Evolutionary conservation across 2,888 invertebrate species (phyloP).

Genomic region (Ochropleura leucogaster): DNA sequence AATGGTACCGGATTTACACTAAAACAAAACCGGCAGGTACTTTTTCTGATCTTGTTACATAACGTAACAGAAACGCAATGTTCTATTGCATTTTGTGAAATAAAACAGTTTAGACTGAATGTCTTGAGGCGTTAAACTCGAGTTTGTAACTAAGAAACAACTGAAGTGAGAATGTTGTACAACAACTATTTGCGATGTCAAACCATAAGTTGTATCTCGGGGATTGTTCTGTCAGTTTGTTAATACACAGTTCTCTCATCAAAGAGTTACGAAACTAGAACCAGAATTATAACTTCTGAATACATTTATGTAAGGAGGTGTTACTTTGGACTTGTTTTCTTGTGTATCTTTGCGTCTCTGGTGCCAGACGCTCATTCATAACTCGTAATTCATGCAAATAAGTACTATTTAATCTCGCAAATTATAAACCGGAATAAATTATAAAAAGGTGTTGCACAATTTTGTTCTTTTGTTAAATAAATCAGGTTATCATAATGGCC

Average conservation of each 20-base stretch:
- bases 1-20: neutral
- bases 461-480: constrained; percentile 14
- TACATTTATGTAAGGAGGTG: constrained; percentile 7
- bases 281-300: constrained; percentile 8
- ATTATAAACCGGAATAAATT: neutral
- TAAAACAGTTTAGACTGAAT: neutral
- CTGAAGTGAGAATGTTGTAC: constrained; percentile 22
- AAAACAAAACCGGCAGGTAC: no score
- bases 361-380: neutral
- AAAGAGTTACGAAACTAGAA: constrained; percentile 18
- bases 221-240: constrained; percentile 24
- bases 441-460: constrained; percentile 10
- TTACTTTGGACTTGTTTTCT: constrained; percentile 3
- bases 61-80: neutral
- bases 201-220: constrained; percentile 16
- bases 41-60: neutral
- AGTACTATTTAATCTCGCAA: constrained; percentile 15
- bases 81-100: neutral
- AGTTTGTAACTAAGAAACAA: constrained; percentile 8
- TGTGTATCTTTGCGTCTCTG: neutral
- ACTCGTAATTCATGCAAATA: constrained; percentile 1
- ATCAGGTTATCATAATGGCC: constrained; percentile 47
- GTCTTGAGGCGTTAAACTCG: neutral
- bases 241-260: constrained; percentile 8
- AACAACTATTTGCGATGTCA: constrained; percentile 27